Percentiles rank a stretch among this genome's conserved stretches.
Conservation (phyloP, 1,140 invertebrate genomes). For the Eriosoma lanigerum region DNA sequence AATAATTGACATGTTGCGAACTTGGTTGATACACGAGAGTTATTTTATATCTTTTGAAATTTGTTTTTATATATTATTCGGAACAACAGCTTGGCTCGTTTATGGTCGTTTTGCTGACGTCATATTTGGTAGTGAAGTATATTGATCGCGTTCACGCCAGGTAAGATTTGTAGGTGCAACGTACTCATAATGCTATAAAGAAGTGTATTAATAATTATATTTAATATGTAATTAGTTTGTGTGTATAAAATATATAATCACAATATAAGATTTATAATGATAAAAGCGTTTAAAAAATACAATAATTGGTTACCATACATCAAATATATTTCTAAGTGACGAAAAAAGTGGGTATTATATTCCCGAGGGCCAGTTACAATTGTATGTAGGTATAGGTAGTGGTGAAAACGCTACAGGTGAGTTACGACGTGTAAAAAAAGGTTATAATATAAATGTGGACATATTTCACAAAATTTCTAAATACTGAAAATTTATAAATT, state of each 20-base stretch:
- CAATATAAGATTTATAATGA: too few relatives aligned
- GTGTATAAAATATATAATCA: too few relatives aligned
- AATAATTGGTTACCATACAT: too few relatives aligned
- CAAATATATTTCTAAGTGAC: too few relatives aligned
- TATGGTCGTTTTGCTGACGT: constrained; percentile 47
- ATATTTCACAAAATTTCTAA: too few relatives aligned
- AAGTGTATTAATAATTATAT: background rate
- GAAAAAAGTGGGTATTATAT: background rate
- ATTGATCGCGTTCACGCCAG: constrained; percentile 44
- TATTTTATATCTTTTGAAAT: constrained; percentile 26
- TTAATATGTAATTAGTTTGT: too few relatives aligned
- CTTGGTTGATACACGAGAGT: background rate
- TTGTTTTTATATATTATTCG: constrained; percentile 37
- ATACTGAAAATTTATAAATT: too few relatives aligned
- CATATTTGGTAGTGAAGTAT: constrained; percentile 49
- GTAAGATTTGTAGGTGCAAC: constrained; percentile 48
- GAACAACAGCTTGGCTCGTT: constrained; percentile 16
- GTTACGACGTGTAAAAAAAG: background rate
- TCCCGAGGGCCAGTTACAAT: background rate
- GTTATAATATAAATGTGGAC: background rate
- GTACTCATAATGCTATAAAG: background rate
- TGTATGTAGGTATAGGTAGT: background rate
- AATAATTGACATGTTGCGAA: background rate
- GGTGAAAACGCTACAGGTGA: constrained; percentile 18
- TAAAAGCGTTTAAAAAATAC: too few relatives aligned